Evolutionary conservation across 2,113 vertebrate species (phyloP).

Genomic region (Felis chaus): DNA sequence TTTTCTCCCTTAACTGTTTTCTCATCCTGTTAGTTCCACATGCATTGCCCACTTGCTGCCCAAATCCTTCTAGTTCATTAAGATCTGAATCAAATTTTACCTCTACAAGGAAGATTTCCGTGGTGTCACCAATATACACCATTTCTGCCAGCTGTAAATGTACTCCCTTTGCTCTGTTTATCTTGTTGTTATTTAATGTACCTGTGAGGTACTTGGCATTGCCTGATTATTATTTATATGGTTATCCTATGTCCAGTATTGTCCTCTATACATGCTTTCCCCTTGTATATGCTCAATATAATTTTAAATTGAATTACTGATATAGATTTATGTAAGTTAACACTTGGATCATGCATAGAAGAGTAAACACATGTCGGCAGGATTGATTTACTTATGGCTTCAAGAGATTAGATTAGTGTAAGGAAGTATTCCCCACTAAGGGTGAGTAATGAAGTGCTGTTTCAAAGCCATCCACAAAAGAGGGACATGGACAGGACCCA

Average conservation of each 20-base stretch:
- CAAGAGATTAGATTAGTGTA: slow-evolving; percentile 21
- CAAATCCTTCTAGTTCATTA: not conserved
- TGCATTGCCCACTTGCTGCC: not conserved
- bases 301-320: slow-evolving; percentile 46
- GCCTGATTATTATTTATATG: not conserved
- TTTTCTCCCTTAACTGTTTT: not conserved
- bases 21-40: not conserved
- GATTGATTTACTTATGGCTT: slow-evolving; percentile 18
- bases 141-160: not conserved
- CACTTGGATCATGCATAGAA: not conserved
- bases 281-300: not conserved
- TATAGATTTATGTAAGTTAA: slow-evolving; percentile 16
- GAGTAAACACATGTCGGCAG: not conserved
- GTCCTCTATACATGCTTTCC: not conserved
- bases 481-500: not conserved
- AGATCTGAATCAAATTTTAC: not conserved
- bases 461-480: slow-evolving; percentile 8
- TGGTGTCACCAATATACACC: not conserved
- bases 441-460: not conserved
- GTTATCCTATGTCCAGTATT: not conserved
- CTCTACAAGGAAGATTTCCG: not conserved
- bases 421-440: not conserved
- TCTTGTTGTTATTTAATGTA: not conserved
- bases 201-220: not conserved
- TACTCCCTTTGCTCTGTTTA: not conserved